Conservation (phyloP, 2,888 invertebrate genomes). For the Tipula confusa region DNA sequence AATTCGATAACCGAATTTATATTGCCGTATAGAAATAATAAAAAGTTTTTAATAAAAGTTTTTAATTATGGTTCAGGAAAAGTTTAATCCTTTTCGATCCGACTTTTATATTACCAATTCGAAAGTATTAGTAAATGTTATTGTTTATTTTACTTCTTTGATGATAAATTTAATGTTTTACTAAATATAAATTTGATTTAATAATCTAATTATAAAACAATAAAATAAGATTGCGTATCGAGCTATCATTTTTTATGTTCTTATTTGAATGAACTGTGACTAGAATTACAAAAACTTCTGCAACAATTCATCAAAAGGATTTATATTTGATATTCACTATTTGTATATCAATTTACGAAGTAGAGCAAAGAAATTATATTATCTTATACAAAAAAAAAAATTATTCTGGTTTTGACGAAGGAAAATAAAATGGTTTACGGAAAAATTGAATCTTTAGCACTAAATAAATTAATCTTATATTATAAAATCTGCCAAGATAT, state of each 20-base stretch:
- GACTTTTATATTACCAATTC: no score
- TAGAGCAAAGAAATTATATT: background rate
- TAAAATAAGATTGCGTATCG: background rate
- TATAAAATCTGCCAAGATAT: background rate
- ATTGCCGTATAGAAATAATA: no score
- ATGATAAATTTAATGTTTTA: no score
- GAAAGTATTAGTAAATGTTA: no score
- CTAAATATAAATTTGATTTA: no score
- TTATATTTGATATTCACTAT: background rate
- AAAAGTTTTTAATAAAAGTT: no score
- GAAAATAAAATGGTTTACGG: background rate
- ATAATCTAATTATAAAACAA: background rate
- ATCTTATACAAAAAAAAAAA: background rate
- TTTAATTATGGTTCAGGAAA: no score
- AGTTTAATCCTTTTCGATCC: no score
- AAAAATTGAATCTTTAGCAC: background rate
- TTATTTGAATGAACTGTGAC: background rate
- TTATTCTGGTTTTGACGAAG: background rate
- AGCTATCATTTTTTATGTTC: background rate
- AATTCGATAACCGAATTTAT: no score
- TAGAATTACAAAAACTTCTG: background rate
- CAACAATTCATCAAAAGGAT: background rate
- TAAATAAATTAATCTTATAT: background rate
- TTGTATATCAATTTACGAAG: background rate
- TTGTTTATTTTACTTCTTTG: no score